Percentiles rank a stretch among this genome's conserved stretches.
Evolutionary conservation across 2,888 invertebrate species (phyloP).

Genomic region (Nasonia oneida): DNA sequence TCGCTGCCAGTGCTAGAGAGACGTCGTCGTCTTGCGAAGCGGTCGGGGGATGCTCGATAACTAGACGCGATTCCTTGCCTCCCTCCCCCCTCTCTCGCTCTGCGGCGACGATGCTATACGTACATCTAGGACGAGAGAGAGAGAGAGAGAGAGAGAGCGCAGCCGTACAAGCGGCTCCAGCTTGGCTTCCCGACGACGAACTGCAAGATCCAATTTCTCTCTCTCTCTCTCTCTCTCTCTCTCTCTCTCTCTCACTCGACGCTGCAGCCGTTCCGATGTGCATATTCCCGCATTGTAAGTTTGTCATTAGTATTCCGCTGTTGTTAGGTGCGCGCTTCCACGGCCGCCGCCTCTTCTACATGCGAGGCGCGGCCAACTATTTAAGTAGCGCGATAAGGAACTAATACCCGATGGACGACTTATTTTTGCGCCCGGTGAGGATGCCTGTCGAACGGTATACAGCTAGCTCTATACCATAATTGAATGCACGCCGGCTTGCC

Average conservation of each 20-base stretch:
- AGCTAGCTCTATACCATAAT: neutral
- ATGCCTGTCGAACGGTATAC: neutral
- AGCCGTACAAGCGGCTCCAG: constrained; percentile 24
- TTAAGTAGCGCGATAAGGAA: constrained; percentile 57
- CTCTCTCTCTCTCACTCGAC: constrained; percentile 32
- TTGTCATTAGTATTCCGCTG: constrained; percentile 59
- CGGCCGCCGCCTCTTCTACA: neutral
- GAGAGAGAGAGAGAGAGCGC: neutral
- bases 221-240: constrained; percentile 26
- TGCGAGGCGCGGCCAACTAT: constrained; percentile 40
- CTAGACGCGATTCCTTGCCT: constrained; percentile 71
- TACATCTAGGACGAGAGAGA: constrained; percentile 56
- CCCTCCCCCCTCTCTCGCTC: neutral
- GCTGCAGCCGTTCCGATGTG: constrained; percentile 26
- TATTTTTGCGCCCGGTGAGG: neutral
- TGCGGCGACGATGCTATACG: neutral
- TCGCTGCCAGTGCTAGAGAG: constrained; percentile 21
- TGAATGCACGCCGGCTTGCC: neutral
- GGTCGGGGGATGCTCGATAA: constrained; percentile 69
- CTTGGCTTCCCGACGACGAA: constrained; percentile 32
- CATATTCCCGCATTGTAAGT: constrained; percentile 60
- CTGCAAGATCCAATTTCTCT: constrained; percentile 47
- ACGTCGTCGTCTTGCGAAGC: neutral
- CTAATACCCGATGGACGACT: constrained; percentile 42
- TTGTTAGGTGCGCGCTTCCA: constrained; percentile 31